A percentile compares a stretch with the other conserved stretches of the same genome.
These are phyloP conservation scores for Heliornis fulica DNA, from an alignment of 2,113 vertebrate genomes.

Conservation along the genomic window DNA sequence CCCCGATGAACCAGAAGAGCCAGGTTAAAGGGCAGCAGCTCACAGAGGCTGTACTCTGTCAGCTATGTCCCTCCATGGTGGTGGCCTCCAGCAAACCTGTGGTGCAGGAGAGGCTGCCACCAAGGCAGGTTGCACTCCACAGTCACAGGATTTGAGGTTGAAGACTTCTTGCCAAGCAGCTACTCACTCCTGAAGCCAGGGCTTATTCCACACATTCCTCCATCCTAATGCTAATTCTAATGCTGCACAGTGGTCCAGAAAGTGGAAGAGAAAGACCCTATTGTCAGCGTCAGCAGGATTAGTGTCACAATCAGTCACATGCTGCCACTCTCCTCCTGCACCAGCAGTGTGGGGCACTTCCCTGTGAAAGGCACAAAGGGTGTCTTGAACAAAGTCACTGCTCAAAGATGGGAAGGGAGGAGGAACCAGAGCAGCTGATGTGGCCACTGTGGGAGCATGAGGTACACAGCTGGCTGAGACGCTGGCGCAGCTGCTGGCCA, in stretches of 20 bases:
- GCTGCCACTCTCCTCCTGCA: not conserved
- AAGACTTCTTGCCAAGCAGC: not conserved
- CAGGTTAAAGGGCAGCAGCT: not conserved
- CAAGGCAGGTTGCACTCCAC: not conserved
- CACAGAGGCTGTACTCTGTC: not conserved
- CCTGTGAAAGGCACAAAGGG: not conserved
- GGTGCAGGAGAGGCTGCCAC: not conserved
- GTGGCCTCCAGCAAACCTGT: not conserved
- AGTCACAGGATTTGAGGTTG: not conserved
- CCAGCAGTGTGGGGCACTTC: not conserved
- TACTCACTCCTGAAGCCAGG: not conserved
- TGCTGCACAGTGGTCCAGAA: not conserved
- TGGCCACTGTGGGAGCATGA: accelerated
- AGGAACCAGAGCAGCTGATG: not conserved
- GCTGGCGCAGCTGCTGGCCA: not conserved
- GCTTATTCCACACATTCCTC: slow-evolving; percentile 9
- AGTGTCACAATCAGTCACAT: not conserved
- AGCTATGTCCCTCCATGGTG: not conserved
- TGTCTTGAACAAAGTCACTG: not conserved
- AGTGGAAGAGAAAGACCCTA: not conserved
- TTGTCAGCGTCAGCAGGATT: not conserved
- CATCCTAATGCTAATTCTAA: not conserved
- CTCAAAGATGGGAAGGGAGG: not conserved
- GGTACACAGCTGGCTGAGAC: not conserved
- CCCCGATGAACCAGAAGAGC: not conserved